phyloP scores from a whole-genome alignment of 2,113 vertebrate species.

The Sylvietta virens region DNA sequence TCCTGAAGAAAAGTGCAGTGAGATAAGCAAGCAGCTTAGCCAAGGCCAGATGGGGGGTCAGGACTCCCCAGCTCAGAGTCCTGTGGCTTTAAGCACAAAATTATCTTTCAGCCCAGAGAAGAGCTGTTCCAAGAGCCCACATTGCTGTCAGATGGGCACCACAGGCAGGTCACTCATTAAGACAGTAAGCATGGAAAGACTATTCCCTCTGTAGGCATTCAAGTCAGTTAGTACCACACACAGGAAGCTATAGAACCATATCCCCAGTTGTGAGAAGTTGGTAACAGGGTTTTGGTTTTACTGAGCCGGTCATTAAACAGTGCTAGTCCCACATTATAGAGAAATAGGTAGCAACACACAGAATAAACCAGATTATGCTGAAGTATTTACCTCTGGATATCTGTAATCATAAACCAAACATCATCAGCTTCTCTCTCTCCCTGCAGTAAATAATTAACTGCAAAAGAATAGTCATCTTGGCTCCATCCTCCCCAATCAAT shows the following conservation, averaged over 20 bases:
- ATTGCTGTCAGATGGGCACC: background rate
- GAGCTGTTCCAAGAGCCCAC: background rate
- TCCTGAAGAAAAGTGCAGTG: background rate
- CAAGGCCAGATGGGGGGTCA: background rate
- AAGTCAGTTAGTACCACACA: background rate
- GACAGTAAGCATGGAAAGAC: background rate
- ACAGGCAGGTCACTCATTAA: background rate
- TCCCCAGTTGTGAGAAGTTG: background rate
- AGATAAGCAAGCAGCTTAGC: background rate
- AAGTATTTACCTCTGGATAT: background rate
- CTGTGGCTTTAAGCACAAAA: background rate
- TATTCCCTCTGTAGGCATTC: background rate
- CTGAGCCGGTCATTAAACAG: background rate
- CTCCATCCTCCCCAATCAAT: background rate
- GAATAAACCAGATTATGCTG: background rate
- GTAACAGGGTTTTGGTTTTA: background rate
- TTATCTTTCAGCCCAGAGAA: background rate
- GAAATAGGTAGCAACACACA: background rate
- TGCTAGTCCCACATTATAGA: background rate
- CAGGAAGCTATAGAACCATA: background rate
- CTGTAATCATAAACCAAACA: slow-evolving; percentile 10
- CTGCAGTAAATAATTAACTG: slow-evolving; percentile 46
- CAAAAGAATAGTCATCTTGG: background rate
- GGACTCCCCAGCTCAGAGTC: background rate
- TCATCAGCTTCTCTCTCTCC: background rate